These are phyloP conservation scores for Melanitta fusca DNA, from an alignment of 2,797 vertebrate genomes.

Conservation along the genomic window DNA sequence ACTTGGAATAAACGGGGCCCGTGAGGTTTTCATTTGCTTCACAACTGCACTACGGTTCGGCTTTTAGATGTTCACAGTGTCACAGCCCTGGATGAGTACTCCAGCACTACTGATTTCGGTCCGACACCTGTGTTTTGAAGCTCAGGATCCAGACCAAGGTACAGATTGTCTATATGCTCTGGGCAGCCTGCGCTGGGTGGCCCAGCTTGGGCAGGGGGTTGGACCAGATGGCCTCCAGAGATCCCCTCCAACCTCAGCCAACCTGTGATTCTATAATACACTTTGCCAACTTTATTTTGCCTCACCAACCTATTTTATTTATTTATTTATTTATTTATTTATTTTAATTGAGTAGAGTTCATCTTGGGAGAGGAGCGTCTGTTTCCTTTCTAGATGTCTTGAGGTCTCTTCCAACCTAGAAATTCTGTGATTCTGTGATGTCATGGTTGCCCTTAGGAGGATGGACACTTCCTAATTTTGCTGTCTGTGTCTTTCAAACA, in stretches of 20 bases:
- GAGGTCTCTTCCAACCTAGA: no score
- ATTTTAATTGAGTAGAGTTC: neutral
- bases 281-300: neutral
- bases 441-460: neutral
- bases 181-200: neutral
- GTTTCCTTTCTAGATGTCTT: rapidly evolving
- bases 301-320: neutral
- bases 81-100: neutral
- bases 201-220: neutral
- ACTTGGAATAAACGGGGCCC: neutral
- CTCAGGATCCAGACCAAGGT: neutral
- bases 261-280: neutral
- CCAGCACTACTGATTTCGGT: neutral
- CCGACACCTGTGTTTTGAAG: neutral
- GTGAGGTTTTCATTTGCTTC: neutral
- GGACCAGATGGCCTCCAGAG: neutral
- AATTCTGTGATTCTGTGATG: no score
- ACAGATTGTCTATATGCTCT: neutral
- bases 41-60: rapidly evolving
- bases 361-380: neutral
- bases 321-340: neutral
- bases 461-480: neutral
- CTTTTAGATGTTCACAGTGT: neutral
- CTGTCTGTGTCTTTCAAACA: neutral
- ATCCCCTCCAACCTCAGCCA: neutral